Evolutionary conservation across 2,888 invertebrate genomes (phyloP).

Genomic region (Zonitis immaculata): DNA sequence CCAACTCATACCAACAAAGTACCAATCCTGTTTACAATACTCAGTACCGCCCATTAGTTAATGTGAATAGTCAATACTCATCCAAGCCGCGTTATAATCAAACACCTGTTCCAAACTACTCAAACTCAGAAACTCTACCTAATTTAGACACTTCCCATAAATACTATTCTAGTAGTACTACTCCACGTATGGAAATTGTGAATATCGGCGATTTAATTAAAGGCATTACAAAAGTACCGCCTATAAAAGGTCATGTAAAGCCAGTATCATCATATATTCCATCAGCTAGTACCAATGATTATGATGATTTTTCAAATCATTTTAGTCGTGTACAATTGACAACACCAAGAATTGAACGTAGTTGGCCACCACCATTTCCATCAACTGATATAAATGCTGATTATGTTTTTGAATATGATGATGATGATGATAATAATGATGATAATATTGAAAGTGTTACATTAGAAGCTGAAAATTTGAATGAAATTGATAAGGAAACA

Average conservation of each 20-base stretch:
- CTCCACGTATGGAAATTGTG: not conserved
- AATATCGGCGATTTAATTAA: not conserved
- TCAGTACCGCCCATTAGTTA: no score
- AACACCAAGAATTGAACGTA: slow-evolving; percentile 18
- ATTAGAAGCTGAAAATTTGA: slow-evolving; percentile 29
- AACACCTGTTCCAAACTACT: no score
- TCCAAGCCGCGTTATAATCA: no score
- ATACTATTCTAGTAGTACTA: no score
- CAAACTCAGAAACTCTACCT: no score
- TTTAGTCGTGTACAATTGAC: slow-evolving; percentile 7
- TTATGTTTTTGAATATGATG: slow-evolving; percentile 42
- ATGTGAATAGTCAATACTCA: no score
- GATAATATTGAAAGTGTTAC: slow-evolving; percentile 14
- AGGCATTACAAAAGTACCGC: not conserved
- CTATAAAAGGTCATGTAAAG: not conserved
- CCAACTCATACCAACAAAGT: no score
- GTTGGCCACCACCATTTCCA: slow-evolving; percentile 37
- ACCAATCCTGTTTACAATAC: no score
- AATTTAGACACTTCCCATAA: no score
- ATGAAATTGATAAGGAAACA: slow-evolving; percentile 28
- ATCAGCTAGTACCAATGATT: not conserved
- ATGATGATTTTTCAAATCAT: not conserved
- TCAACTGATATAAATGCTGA: slow-evolving; percentile 40
- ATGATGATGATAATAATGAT: slow-evolving; percentile 25
- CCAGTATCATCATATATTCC: not conserved